Evolutionary conservation across 2,888 invertebrate species (phyloP).

Genomic region (Oscheius sp.): DNA sequence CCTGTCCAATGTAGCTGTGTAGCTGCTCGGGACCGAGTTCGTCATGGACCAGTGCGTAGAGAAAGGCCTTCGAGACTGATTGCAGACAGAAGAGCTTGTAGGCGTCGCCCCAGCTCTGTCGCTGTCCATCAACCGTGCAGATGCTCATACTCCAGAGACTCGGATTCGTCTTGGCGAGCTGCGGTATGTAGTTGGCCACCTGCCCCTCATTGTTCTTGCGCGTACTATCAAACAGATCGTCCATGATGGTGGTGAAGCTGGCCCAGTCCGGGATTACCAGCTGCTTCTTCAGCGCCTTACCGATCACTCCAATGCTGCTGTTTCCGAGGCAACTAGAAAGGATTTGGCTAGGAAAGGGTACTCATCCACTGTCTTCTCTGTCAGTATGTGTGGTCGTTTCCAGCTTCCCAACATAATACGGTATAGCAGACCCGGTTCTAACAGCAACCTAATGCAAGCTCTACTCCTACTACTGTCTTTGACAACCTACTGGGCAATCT

Average conservation of each 20-base stretch:
- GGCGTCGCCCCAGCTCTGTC: constrained; percentile 74
- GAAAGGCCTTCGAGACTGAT: constrained; percentile 86
- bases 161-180: constrained; percentile 87
- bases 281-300: constrained; percentile 80
- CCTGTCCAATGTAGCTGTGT: constrained; percentile 88
- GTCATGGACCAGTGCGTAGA: constrained; percentile 92
- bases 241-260: constrained; percentile 88
- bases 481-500: no score
- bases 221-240: constrained; percentile 81
- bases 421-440: no score
- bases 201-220: constrained; percentile 39
- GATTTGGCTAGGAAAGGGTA: no score
- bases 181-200: constrained; percentile 84
- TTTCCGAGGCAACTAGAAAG: constrained; percentile 63
- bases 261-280: constrained; percentile 94
- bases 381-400: no score
- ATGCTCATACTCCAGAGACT: constrained; percentile 94
- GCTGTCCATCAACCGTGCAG: constrained; percentile 94
- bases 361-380: no score
- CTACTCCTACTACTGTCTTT: no score
- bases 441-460: no score
- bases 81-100: constrained; percentile 75
- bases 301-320: constrained; percentile 67
- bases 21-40: constrained; percentile 89
- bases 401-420: no score